A percentile compares a stretch with the other conserved stretches of the same genome.
These are phyloP conservation scores for Parauchenoglanis ngamensis DNA, from an alignment of 2,797 vertebrate genomes.

Conservation along the genomic window DNA sequence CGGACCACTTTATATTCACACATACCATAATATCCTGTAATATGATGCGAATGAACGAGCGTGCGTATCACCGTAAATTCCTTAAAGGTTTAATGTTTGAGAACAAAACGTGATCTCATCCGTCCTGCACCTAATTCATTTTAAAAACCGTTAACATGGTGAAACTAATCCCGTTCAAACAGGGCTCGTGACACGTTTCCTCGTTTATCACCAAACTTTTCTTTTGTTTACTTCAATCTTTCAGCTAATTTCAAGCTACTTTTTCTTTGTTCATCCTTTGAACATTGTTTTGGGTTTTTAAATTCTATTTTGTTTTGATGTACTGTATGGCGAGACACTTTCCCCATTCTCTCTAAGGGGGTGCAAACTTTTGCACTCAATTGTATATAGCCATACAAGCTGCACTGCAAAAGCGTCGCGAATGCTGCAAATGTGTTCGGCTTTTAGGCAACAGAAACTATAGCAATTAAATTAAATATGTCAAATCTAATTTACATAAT, in stretches of 20 bases:
- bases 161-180: not conserved
- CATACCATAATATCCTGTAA: not conserved
- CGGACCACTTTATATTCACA: not conserved
- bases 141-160: not conserved
- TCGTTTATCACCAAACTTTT: not conserved
- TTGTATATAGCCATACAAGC: not conserved
- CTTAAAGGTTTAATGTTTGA: not conserved
- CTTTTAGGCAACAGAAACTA: not conserved
- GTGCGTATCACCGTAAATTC: not conserved
- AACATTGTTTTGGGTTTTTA: not conserved
- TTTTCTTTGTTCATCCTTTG: not conserved
- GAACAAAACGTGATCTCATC: not conserved
- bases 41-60: not conserved
- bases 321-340: not conserved
- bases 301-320: not conserved
- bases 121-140: not conserved
- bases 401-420: no score
- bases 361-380: conserved; percentile 8
- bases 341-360: not conserved
- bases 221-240: not conserved
- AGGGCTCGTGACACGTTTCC: not conserved
- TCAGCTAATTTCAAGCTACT: not conserved
- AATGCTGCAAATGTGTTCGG: no score
- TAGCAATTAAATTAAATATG: not conserved
- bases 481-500: not conserved